Conservation (phyloP, 2,888 invertebrate species). For the Gonocerus acuteangulatus region DNA sequence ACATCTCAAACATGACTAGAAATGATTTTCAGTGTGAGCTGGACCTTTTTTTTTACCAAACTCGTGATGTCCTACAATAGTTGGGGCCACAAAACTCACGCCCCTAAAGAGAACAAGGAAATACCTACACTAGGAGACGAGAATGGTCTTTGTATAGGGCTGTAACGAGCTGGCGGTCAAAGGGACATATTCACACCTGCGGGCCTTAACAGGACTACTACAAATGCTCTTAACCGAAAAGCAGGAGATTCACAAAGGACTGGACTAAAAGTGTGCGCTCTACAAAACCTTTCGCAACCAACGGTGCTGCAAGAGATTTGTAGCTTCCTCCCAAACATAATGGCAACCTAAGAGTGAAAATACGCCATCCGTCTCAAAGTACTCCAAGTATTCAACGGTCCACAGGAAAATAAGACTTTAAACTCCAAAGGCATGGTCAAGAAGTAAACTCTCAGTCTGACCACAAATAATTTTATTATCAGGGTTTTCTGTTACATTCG, state of each 20-base stretch:
- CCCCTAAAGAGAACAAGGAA: constrained; percentile 2
- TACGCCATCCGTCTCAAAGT: too few species aligned
- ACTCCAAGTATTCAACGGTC: too few species aligned
- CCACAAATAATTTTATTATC: too few species aligned
- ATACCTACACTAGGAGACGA: background rate
- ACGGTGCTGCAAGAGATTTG: background rate
- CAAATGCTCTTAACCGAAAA: constrained; percentile 17
- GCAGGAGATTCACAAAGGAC: constrained; percentile 1
- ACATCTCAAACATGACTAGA: too few species aligned
- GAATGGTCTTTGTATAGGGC: constrained; percentile 14
- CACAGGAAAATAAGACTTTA: too few species aligned
- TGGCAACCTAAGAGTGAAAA: too few species aligned
- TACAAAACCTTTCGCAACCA: background rate
- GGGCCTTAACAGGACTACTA: background rate
- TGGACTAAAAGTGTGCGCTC: background rate
- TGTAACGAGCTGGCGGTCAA: constrained; percentile 18
- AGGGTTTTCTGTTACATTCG: too few species aligned
- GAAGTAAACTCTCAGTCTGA: too few species aligned
- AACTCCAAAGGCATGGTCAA: too few species aligned
- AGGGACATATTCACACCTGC: constrained; percentile 20
- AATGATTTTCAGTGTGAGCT: too few species aligned
- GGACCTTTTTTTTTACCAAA: too few species aligned
- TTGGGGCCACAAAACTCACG: constrained; percentile 15
- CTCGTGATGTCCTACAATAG: too few species aligned
- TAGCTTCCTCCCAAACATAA: background rate